Conservation (phyloP, 2,113 vertebrate species). For the Rhegmatorhina hoffmannsi region DNA sequence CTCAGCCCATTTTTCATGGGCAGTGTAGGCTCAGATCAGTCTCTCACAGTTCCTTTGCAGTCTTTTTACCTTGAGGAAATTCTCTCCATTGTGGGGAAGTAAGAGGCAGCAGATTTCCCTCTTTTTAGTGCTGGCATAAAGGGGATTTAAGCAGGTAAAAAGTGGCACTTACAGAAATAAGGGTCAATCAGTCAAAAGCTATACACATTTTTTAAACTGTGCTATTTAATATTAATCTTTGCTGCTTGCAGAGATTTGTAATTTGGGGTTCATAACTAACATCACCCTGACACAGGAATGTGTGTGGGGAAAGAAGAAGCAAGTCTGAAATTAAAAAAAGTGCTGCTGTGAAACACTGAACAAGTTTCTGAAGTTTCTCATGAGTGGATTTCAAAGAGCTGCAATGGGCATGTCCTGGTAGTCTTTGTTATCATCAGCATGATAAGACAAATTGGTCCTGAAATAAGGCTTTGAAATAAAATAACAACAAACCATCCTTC, state of each 20-base stretch:
- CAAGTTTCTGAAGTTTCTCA: neutral
- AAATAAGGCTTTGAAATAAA: constrained; percentile 11
- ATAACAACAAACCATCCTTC: neutral
- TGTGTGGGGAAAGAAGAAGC: neutral
- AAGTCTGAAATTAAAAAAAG: neutral
- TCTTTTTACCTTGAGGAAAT: neutral
- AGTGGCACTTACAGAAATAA: neutral
- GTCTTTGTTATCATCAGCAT: neutral
- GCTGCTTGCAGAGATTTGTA: neutral
- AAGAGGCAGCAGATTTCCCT: neutral
- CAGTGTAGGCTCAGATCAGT: neutral
- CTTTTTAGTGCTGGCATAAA: neutral
- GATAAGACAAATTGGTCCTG: neutral
- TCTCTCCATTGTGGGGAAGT: accelerated
- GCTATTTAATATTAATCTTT: neutral
- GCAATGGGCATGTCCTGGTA: neutral
- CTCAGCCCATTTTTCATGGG: neutral
- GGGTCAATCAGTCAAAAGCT: neutral
- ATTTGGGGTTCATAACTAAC: neutral
- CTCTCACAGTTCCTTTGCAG: neutral
- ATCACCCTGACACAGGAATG: neutral
- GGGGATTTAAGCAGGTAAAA: neutral
- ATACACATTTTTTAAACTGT: accelerated
- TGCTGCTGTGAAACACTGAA: neutral
- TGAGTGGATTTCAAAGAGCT: neutral